Conservation (phyloP, 2,113 vertebrate species). For the Cinclus cinclus region DNA sequence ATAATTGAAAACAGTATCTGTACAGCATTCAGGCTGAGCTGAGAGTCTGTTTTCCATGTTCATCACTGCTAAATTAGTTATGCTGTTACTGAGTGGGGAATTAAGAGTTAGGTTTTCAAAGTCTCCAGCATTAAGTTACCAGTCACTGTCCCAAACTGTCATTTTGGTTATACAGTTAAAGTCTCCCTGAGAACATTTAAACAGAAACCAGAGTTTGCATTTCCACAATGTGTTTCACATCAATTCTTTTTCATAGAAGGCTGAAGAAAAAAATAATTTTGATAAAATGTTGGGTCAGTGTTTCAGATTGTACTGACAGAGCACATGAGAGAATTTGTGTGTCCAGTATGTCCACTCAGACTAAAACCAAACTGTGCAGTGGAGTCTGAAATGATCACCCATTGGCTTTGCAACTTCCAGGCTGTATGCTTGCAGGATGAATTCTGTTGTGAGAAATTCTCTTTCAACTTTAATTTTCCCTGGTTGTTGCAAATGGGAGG, state of each 20-base stretch:
- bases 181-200: not conserved
- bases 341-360: not conserved
- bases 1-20: slow-evolving; percentile 39
- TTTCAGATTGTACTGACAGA: not conserved
- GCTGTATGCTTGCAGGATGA: not conserved
- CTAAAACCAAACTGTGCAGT: not conserved
- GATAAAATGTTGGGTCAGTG: not conserved
- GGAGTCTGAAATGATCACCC: not conserved
- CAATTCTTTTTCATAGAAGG: not conserved
- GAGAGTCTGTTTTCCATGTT: slow-evolving; percentile 17
- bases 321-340: not conserved
- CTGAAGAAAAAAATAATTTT: not conserved
- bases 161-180: slow-evolving; percentile 32
- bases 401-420: not conserved
- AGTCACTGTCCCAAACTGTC: slow-evolving; percentile 4
- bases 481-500: not conserved
- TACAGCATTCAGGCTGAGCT: not conserved
- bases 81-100: not conserved
- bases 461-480: slow-evolving; percentile 7
- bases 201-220: not conserved
- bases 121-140: slow-evolving; percentile 12
- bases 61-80: slow-evolving; percentile 31
- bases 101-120: slow-evolving; percentile 16
- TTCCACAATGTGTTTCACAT: not conserved
- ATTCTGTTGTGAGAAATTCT: not conserved